phyloP scores from a whole-genome alignment of 2,113 vertebrate genomes.

The Ammospiza caudacuta region DNA sequence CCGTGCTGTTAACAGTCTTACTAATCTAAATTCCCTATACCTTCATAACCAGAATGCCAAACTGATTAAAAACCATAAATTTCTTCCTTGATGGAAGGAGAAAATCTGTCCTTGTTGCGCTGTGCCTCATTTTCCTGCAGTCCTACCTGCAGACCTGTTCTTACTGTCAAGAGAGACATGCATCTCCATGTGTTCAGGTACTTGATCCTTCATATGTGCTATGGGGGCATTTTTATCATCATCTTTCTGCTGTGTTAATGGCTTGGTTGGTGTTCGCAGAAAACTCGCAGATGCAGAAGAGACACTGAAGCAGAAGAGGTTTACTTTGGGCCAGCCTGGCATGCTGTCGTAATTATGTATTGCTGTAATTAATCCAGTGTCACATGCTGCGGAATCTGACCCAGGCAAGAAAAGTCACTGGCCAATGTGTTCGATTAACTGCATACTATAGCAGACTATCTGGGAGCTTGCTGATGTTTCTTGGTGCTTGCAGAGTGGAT shows the following conservation, averaged over 20 bases:
- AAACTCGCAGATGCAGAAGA: not conserved
- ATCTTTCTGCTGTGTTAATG: not conserved
- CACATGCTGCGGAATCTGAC: not conserved
- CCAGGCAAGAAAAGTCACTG: not conserved
- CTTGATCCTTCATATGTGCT: not conserved
- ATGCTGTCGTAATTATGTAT: not conserved
- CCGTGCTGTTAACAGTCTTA: accelerated
- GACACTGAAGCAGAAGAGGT: not conserved
- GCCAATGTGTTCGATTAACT: not conserved
- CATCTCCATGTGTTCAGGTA: accelerated
- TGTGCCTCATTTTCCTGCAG: not conserved
- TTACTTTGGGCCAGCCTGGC: not conserved
- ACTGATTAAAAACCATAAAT: not conserved
- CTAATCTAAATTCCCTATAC: not conserved
- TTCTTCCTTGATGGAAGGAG: not conserved
- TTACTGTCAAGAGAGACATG: not conserved
- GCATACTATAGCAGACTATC: not conserved
- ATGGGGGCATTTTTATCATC: not conserved
- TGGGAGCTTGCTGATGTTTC: not conserved
- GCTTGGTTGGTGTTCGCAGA: not conserved
- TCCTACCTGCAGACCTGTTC: not conserved
- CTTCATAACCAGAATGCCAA: not conserved
- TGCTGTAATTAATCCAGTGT: not conserved
- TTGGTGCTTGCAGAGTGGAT: not conserved
- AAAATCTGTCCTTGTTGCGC: not conserved